Base-by-base conservation (phyloP, 2,888 invertebrate genomes). In the Dynastes tityus region DNA sequence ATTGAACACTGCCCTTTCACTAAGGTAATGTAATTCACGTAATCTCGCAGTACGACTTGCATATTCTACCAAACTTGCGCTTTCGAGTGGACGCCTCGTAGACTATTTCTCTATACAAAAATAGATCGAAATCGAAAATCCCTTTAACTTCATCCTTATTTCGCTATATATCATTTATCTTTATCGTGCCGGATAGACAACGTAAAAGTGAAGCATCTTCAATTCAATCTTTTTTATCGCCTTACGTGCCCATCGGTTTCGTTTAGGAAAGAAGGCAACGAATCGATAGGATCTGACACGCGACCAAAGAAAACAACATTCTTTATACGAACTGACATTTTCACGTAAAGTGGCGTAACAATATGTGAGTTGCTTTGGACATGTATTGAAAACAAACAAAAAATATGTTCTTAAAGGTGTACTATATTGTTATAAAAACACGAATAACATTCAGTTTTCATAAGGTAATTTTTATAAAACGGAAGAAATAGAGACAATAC, bases 171-270 rank as follows among this genome's bases (percentile, higher is more conserved):
- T 68, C 51, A 68, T 68, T 68, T 68, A 68, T 68, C 68, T 29
- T 68, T 68, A 68, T 51, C 68, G 9, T 22, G n/a, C 22, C 68
- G 68, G 16, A 68, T 68, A 74, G 73, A 58, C 73, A 61, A 74
- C 73, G 45, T 74, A 74, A 74, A 74, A 61, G 58, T 45, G 61
- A 74, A 74, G 61, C 61, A 74, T 74, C 73, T 61, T 61, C 73
- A 74, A 74, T 74, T 74, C 73, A 74, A 74, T 74, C 73, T 74
- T 61, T 61, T 74, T 74, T 74, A 74, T 74, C 73, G 55, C 73
- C 45, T 45, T 61, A 61, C 63, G 73, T 71, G 61, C 61, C 73
- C 45, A 58, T 74, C 61, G 27, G 11, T 61, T 74, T 61, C 73
- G 73, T n/a, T 74, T 61, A 74, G 51, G 55, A 29, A 29, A 11